Evolutionary conservation across 2,113 vertebrate species (phyloP), one percentile per base, ranked within the genome.

Genomic region (Stomatorhinus ivindoensis): DNA sequence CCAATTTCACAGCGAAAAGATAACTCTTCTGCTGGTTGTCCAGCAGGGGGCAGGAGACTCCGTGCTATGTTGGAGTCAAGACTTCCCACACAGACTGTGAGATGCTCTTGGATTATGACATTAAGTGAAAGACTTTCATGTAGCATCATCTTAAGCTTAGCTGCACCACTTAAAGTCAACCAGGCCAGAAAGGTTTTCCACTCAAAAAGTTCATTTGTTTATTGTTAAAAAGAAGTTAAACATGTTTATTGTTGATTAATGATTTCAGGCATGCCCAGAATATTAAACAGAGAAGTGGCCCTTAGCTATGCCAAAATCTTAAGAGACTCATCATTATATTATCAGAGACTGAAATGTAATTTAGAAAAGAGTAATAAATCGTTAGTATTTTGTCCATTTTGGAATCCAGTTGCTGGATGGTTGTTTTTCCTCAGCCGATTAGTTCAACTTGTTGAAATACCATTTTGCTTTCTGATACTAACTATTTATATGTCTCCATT

Each of bases 1-100:
- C 0, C 13, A 42, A 3, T 84, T n/a, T 84, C 39, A 84, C 44
- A 47, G 24, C 2, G 17, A 9, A 76, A 76, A 46, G 42, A 44
- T 82, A 82, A 44, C 19, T 3, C 7, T 84, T 24, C 46, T 84
- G 44, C 50, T 87, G 31, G 58, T 58, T 47, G 73, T 44, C 89
- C 89, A 90, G 89, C 58, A 87, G 89, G 86, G 84, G 89, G 86
- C 89, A 90, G 86, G 69, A 58, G 47, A 82, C 50, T 48, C 86
- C 89, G 84, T 83, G 89, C 86, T 61, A 88, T 73, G 65, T 87
- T 65, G 53, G 24, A 87, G 17, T 86, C 82, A 48, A 31, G 48
- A n/a, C 73, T 55, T 83, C 85, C 46, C 42, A 86, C 39, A 5
- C 55, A 76, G 88, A 69, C 53, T 46, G n/a, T 39, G 17, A 80